Evolutionary conservation across 2,113 vertebrate genomes (phyloP).

Genomic region (Neotoma lepida): DNA sequence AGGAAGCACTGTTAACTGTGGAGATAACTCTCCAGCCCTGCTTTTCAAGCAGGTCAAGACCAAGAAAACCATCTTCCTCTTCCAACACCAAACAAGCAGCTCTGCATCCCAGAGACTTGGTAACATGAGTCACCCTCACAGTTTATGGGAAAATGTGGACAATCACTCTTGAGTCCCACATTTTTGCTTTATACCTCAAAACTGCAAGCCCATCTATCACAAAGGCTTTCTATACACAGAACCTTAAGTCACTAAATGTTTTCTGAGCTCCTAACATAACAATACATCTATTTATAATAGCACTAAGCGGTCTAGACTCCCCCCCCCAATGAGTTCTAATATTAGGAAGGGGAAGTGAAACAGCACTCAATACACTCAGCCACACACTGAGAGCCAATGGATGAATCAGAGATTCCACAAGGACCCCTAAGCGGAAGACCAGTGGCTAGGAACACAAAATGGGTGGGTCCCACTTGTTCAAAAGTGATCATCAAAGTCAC

Average conservation of each 20-base stretch:
- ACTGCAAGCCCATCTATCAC: not conserved
- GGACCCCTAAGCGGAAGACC: conserved; percentile 12
- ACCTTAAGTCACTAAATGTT: conserved; percentile 7
- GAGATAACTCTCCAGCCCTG: not conserved
- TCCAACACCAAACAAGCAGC: not conserved
- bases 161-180: not conserved
- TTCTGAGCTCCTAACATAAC: conserved; percentile 20
- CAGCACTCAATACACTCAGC: conserved; percentile 15
- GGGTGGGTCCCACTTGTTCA: not conserved
- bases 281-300: conserved; percentile 22
- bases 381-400: not conserved
- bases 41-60: not conserved
- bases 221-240: conserved; percentile 23
- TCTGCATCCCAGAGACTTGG: not conserved
- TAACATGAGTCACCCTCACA: not conserved
- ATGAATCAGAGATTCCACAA: conserved; percentile 48
- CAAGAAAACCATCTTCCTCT: not conserved
- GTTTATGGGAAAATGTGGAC: not conserved
- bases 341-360: conserved; percentile 39
- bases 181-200: conserved; percentile 36
- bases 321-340: not conserved
- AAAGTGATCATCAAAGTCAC: conserved; percentile 39
- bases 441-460: not conserved
- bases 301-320: not conserved
- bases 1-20: not conserved